Percentiles rank a stretch among this genome's conserved stretches.
Conservation (phyloP, 2,113 vertebrate genomes). For the Tympanuchus pallidicinctus region DNA sequence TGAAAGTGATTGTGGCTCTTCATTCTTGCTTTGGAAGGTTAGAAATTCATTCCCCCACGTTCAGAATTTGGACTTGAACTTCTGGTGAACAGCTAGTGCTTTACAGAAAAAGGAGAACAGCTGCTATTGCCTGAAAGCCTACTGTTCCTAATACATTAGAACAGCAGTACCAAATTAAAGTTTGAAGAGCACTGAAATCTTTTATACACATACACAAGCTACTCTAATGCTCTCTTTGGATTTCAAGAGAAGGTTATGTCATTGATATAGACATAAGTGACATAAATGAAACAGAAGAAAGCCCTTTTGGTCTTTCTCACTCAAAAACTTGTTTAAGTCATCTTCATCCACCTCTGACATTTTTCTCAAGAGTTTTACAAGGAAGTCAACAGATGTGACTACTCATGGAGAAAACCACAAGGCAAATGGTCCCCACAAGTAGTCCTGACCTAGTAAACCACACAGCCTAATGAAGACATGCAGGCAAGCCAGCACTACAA, state of each 20-base stretch:
- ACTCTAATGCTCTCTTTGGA: background rate
- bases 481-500: background rate
- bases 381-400: background rate
- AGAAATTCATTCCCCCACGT: background rate
- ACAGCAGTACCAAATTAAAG: background rate
- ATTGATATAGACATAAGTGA: background rate
- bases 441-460: background rate
- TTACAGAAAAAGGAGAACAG: background rate
- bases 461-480: background rate
- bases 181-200: background rate
- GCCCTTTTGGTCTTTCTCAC: background rate
- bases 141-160: background rate
- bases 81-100: background rate
- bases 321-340: background rate
- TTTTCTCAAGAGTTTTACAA: background rate
- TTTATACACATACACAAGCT: background rate
- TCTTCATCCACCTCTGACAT: background rate
- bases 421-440: fast-evolving
- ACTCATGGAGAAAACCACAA: background rate
- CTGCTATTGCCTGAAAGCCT: background rate
- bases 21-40: background rate
- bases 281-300: slow-evolving; percentile 1
- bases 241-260: background rate
- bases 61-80: background rate
- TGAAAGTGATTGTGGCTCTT: background rate